phyloP scores from a whole-genome alignment of 2,888 invertebrate genomes.

The Phaonia tiefii region DNA sequence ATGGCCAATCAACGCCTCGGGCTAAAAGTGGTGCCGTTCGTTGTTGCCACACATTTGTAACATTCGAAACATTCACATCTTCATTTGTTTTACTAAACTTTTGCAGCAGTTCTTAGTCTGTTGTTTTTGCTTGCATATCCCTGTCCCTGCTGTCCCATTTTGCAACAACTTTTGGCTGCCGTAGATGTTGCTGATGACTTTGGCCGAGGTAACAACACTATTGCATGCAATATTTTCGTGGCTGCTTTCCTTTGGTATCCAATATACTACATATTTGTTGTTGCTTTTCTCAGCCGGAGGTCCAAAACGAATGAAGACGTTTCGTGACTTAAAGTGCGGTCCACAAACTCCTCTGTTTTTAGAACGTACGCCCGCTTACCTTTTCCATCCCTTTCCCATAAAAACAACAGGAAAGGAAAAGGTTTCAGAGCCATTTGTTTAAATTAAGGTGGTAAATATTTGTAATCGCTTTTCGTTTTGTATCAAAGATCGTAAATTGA shows the following conservation, averaged over 20 bases:
- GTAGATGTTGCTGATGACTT: conserved; percentile 69
- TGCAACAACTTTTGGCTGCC: conserved; percentile 34
- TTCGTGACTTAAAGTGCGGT: conserved; percentile 76
- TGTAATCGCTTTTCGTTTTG: background rate
- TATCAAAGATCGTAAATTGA: too few relatives aligned
- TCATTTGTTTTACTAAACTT: conserved; percentile 55
- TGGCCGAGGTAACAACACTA: conserved; percentile 67
- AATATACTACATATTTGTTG: conserved; percentile 29
- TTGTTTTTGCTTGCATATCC: conserved; percentile 24
- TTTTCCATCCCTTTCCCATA: background rate
- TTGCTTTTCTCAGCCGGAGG: conserved; percentile 71
- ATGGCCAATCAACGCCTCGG: conserved; percentile 76
- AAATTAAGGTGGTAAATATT: conserved; percentile 1
- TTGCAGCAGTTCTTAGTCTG: conserved; percentile 34
- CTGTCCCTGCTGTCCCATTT: conserved; percentile 21
- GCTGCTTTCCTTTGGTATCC: conserved; percentile 22
- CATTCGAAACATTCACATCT: conserved; percentile 66
- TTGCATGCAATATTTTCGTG: conserved; percentile 71
- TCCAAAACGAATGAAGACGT: conserved; percentile 78
- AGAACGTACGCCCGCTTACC: background rate
- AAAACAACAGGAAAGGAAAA: conserved; percentile 29
- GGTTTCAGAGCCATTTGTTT: background rate
- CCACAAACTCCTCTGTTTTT: conserved; percentile 32
- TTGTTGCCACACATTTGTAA: conserved; percentile 66
- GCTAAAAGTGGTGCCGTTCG: conserved; percentile 65